Evolutionary conservation across 2,888 invertebrate genomes (phyloP).

Genomic region (Aspidiotus destructor): DNA sequence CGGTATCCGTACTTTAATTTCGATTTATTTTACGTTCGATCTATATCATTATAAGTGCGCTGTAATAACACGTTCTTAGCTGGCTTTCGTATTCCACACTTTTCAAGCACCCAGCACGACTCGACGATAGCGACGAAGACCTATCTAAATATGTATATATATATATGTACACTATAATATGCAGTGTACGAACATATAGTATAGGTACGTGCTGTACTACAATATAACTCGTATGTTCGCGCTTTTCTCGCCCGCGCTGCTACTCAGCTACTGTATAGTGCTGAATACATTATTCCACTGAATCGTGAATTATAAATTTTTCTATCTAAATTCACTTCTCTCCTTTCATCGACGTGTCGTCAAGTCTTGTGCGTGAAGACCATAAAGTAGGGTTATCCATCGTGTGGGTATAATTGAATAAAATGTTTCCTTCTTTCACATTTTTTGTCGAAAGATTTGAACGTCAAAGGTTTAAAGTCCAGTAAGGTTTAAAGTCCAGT

Average conservation of each 20-base stretch:
- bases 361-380: neutral
- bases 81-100: constrained; percentile 26
- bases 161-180: too few relatives aligned
- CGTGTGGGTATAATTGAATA: too few relatives aligned
- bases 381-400: too few relatives aligned
- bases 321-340: constrained; percentile 19
- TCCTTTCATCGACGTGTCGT: constrained; percentile 7
- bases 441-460: too few relatives aligned
- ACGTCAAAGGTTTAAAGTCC: too few relatives aligned
- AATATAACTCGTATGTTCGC: too few relatives aligned
- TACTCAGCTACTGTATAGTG: constrained; percentile 9
- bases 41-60: constrained; percentile 32
- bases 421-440: too few relatives aligned
- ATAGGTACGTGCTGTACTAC: too few relatives aligned
- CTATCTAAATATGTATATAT: too few relatives aligned
- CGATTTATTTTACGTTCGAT: constrained; percentile 31
- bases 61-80: constrained; percentile 33
- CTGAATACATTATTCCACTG: constrained; percentile 25
- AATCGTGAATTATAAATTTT: constrained; percentile 32
- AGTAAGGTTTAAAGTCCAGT: too few relatives aligned
- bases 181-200: too few relatives aligned
- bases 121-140: constrained; percentile 14
- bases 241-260: neutral
- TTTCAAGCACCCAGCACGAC: constrained; percentile 31
- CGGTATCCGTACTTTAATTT: constrained; percentile 22